These are phyloP conservation scores for Rhodinocichla rosea DNA, from an alignment of 2,113 vertebrate genomes.

Conservation along the genomic window DNA sequence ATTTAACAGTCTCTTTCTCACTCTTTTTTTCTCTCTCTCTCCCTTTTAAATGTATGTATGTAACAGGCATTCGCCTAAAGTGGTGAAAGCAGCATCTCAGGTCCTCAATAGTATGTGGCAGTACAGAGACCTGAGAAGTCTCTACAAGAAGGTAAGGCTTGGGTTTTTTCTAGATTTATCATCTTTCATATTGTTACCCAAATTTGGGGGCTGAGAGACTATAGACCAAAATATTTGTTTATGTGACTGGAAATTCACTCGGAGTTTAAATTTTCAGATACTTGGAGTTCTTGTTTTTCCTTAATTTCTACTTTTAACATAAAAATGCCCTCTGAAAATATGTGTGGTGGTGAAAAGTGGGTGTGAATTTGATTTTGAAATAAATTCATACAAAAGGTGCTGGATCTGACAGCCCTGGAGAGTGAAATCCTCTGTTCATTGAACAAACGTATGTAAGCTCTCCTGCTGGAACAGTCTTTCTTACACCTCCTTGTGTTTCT, in stretches of 20 bases:
- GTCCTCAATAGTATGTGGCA: constrained; percentile 99
- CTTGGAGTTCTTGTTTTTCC: neutral
- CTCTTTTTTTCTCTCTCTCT: constrained; percentile 15
- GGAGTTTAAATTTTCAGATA: neutral
- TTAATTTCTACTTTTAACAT: neutral
- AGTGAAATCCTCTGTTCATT: neutral
- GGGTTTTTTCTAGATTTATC: neutral
- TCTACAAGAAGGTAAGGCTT: constrained; percentile 97
- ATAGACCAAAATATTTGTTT: neutral
- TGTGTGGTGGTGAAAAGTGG: neutral
- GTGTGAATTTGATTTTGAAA: neutral
- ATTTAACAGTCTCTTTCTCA: neutral
- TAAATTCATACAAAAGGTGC: neutral
- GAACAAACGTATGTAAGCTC: neutral
- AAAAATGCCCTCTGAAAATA: neutral
- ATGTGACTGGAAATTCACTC: neutral
- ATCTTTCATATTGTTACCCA: neutral
- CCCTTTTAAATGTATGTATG: constrained; percentile 51
- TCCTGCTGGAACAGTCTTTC: neutral
- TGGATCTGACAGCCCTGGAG: neutral
- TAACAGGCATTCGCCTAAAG: constrained; percentile 95
- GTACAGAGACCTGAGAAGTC: constrained; percentile 97
- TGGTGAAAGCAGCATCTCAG: constrained; percentile 99
- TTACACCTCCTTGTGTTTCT: neutral
- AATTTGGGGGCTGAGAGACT: neutral